A percentile compares a stretch with the other conserved stretches of the same genome.
These are phyloP conservation scores for Drosophila austrosaltans DNA, from an alignment of 2,888 invertebrate species.

Conservation along the genomic window DNA sequence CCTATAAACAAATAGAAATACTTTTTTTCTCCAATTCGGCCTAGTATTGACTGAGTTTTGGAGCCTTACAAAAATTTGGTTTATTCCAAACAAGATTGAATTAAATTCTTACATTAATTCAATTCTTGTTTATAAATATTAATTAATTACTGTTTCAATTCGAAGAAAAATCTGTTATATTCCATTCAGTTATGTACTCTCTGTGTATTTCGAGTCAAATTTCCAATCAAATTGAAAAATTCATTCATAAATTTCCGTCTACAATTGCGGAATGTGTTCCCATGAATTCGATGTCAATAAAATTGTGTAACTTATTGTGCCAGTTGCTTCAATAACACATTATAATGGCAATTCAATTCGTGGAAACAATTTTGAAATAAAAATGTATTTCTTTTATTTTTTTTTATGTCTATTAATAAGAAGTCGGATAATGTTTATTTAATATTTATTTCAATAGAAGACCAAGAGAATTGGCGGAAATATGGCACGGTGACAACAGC, in stretches of 20 bases:
- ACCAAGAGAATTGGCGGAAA: slow-evolving; percentile 7
- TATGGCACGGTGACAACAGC: slow-evolving; percentile 31
- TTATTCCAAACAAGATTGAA: no score
- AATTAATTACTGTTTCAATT: background rate
- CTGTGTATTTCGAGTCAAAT: background rate
- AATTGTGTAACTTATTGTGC: background rate
- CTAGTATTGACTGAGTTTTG: no score
- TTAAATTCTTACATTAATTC: no score
- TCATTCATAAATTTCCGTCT: background rate
- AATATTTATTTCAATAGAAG: slow-evolving; percentile 7
- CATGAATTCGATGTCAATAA: background rate
- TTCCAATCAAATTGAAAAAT: background rate
- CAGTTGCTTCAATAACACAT: background rate
- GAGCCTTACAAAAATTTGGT: no score
- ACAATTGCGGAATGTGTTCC: background rate
- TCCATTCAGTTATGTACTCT: background rate
- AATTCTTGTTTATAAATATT: no score
- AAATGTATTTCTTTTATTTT: background rate
- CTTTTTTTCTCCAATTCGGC: no score
- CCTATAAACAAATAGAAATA: no score
- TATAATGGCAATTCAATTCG: background rate
- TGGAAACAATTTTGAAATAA: background rate
- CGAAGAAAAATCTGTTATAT: background rate
- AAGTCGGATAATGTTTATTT: background rate
- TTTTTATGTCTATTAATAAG: background rate